These are phyloP conservation scores for Archocentrus centrarchus DNA, from an alignment of 2,113 vertebrate genomes.

Conservation along the genomic window DNA sequence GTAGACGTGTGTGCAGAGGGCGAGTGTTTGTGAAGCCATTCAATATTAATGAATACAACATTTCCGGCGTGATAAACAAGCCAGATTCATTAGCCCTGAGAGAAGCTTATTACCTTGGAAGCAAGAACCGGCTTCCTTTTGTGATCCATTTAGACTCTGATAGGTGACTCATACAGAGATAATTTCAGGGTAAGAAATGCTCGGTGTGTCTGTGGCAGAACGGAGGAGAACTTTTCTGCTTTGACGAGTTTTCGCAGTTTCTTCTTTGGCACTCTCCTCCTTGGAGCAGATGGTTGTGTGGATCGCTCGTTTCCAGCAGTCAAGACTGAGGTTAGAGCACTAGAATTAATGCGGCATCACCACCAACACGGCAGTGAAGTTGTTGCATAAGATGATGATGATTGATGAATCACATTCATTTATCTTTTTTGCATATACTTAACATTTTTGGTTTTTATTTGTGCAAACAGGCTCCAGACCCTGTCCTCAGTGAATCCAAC, in stretches of 20 bases:
- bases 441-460: background rate
- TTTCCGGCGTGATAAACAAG: slow-evolving; percentile 66
- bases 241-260: slow-evolving; percentile 21
- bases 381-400: background rate
- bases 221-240: background rate
- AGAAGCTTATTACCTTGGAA: slow-evolving; percentile 49
- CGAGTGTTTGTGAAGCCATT: slow-evolving; percentile 50
- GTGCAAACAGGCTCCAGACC: background rate
- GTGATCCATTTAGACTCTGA: slow-evolving; percentile 47
- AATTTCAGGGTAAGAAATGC: slow-evolving; percentile 4
- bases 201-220: background rate
- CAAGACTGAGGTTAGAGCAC: slow-evolving; percentile 12
- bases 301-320: slow-evolving; percentile 25
- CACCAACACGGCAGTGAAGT: background rate
- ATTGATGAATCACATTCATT: background rate
- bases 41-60: slow-evolving; percentile 73
- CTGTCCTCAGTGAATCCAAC: background rate
- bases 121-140: slow-evolving; percentile 36
- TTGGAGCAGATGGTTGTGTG: slow-evolving; percentile 22
- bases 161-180: slow-evolving; percentile 45
- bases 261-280: slow-evolving; percentile 5
- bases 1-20: slow-evolving; percentile 25
- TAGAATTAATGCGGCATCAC: slow-evolving; percentile 12
- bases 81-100: slow-evolving; percentile 61
- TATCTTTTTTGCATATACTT: background rate